A percentile compares a stretch with the other conserved stretches of the same genome.
These are phyloP conservation scores for Sericinus montela DNA, from an alignment of 2,888 invertebrate species.

Conservation along the genomic window DNA sequence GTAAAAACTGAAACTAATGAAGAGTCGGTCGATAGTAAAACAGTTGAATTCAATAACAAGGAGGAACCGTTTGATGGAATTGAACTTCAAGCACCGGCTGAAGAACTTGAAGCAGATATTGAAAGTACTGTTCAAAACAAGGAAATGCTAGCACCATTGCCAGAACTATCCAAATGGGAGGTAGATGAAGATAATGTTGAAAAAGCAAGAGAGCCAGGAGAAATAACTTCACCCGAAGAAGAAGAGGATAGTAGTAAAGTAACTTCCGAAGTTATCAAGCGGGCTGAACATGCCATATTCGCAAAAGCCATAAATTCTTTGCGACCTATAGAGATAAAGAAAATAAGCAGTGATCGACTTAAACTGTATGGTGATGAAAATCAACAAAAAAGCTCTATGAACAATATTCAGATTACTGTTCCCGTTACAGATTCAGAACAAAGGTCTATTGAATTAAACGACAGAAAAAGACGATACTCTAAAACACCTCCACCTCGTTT, in stretches of 20 bases:
- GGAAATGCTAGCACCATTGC: conserved; percentile 85
- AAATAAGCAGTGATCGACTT: conserved; percentile 83
- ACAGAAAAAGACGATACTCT: conserved; percentile 61
- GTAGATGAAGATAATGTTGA: conserved; percentile 80
- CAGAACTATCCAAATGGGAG: conserved; percentile 94
- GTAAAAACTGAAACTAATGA: conserved; percentile 59
- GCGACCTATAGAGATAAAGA: conserved; percentile 87
- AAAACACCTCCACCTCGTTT: conserved; percentile 81
- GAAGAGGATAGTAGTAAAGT: conserved; percentile 82
- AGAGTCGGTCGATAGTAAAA: conserved; percentile 37
- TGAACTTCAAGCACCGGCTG: conserved; percentile 78
- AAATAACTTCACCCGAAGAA: conserved; percentile 66
- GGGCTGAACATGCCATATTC: conserved; percentile 95
- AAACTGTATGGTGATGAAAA: conserved; percentile 81
- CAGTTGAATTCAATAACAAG: conserved; percentile 54
- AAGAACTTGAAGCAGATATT: conserved; percentile 77
- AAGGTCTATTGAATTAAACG: conserved; percentile 68
- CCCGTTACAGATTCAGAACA: conserved; percentile 64
- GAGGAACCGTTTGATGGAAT: conserved; percentile 79
- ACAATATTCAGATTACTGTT: conserved; percentile 78
- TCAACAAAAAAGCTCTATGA: conserved; percentile 53
- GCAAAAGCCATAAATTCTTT: conserved; percentile 92
- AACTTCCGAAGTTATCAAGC: conserved; percentile 92
- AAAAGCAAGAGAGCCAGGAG: conserved; percentile 67
- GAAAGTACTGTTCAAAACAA: conserved; percentile 51